These are phyloP conservation scores for Liodrosophila aerea DNA, from an alignment of 2,888 invertebrate genomes.

Conservation along the genomic window DNA sequence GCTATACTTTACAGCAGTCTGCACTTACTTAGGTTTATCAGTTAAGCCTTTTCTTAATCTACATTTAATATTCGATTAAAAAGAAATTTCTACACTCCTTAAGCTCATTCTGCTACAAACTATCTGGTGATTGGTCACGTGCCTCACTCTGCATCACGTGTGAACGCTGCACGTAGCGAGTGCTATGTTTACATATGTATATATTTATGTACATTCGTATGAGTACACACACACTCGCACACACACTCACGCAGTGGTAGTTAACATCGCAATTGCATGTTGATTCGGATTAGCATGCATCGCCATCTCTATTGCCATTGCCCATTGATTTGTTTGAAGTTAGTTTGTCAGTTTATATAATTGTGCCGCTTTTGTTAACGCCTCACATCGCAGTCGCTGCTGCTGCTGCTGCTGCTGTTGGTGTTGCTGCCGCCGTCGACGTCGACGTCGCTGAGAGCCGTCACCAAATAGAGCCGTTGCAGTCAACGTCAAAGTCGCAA, in stretches of 20 bases:
- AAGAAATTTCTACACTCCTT: too few relatives aligned
- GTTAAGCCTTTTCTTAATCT: too few relatives aligned
- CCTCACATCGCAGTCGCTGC: slow-evolving; percentile 6
- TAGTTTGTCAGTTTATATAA: slow-evolving; percentile 55
- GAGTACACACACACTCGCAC: neutral
- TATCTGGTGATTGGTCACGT: too few relatives aligned
- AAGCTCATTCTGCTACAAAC: too few relatives aligned
- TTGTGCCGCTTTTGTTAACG: slow-evolving; percentile 25
- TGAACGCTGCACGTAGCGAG: too few relatives aligned
- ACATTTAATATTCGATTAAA: too few relatives aligned
- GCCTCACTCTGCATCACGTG: too few relatives aligned
- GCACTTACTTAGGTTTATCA: too few relatives aligned
- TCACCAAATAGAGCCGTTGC: neutral
- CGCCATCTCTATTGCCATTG: slow-evolving; percentile 7
- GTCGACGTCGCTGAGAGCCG: neutral
- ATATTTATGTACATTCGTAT: too few relatives aligned
- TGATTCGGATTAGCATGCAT: slow-evolving; percentile 58
- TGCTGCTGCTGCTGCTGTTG: neutral
- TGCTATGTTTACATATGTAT: too few relatives aligned
- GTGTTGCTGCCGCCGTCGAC: neutral
- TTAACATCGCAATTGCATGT: slow-evolving; percentile 65
- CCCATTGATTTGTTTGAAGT: slow-evolving; percentile 27
- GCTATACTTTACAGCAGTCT: too few relatives aligned
- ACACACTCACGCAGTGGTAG: slow-evolving; percentile 23
- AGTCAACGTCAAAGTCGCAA: neutral